phyloP scores from a whole-genome alignment of 2,888 invertebrate genomes.

The Operophtera brumata region DNA sequence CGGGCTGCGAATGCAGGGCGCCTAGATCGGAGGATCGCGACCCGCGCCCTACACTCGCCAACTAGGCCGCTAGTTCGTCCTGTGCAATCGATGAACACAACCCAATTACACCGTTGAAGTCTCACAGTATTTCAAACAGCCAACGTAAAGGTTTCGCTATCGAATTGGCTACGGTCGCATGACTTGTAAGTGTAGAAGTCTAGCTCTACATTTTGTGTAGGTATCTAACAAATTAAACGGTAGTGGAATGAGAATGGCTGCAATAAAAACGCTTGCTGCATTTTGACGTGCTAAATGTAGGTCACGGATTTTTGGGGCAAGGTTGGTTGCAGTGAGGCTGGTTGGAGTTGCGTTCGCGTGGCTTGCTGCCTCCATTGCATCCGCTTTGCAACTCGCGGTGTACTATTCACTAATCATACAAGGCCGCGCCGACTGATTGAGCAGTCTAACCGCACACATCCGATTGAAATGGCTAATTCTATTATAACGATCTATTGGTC shows the following conservation, averaged over 20 bases:
- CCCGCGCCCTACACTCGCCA: slow-evolving; percentile 57
- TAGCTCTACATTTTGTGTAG: slow-evolving; percentile 13
- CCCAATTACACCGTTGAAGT: slow-evolving; percentile 39
- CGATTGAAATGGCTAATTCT: slow-evolving; percentile 55
- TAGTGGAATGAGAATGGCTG: slow-evolving; percentile 45
- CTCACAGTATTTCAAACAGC: not conserved
- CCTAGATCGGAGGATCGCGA: slow-evolving; percentile 57
- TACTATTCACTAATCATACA: slow-evolving; percentile 68
- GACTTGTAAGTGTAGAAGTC: slow-evolving; percentile 7
- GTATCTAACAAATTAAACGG: slow-evolving; percentile 44
- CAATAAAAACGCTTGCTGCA: slow-evolving; percentile 68
- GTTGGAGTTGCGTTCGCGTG: slow-evolving; percentile 48
- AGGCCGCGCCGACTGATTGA: slow-evolving; percentile 69
- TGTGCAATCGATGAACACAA: slow-evolving; percentile 60
- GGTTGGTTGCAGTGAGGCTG: slow-evolving; percentile 62
- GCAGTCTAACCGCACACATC: slow-evolving; percentile 62
- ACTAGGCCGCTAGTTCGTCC: slow-evolving; percentile 53
- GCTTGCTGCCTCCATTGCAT: slow-evolving; percentile 64
- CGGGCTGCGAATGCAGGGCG: slow-evolving; percentile 54
- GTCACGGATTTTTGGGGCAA: slow-evolving; percentile 77
- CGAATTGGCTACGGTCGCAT: slow-evolving; percentile 17
- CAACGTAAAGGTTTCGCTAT: slow-evolving; percentile 12
- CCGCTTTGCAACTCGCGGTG: slow-evolving; percentile 66
- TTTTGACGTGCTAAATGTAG: slow-evolving; percentile 72
- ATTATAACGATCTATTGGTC: slow-evolving; percentile 37